phyloP scores from a whole-genome alignment of 2,113 vertebrate genomes.

The Centropus unirufus region DNA sequence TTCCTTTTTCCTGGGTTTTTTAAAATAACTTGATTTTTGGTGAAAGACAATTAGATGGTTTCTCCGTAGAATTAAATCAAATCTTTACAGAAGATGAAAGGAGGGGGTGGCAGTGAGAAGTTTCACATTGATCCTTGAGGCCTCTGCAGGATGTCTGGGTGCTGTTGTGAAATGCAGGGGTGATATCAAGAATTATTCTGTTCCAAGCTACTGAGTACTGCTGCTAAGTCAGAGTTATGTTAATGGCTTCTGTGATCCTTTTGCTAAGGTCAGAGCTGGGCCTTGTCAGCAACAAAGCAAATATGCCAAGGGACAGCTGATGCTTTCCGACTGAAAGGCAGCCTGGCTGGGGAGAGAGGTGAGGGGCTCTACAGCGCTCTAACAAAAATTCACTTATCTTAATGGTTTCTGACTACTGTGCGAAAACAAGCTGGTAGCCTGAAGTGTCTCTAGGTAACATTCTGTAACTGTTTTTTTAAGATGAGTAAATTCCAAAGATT shows the following conservation, averaged over 20 bases:
- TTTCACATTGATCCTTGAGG: neutral
- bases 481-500: neutral
- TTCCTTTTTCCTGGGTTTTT: neutral
- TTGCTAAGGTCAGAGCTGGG: neutral
- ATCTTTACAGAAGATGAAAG: neutral
- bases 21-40: neutral
- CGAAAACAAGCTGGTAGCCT: neutral
- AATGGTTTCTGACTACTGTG: neutral
- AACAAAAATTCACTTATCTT: neutral
- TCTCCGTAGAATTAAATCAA: neutral
- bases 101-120: neutral
- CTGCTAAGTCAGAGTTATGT: neutral
- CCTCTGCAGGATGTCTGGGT: neutral
- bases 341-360: neutral
- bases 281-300: neutral
- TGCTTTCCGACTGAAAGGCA: neutral
- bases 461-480: neutral
- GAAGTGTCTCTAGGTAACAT: neutral
- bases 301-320: neutral
- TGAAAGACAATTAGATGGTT: neutral
- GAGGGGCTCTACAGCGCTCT: neutral
- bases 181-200: neutral
- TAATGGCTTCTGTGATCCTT: neutral
- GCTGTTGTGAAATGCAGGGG: neutral
- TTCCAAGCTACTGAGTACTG: neutral